phyloP scores from a whole-genome alignment of 2,888 invertebrate species.

The Drosophila leonis region DNA sequence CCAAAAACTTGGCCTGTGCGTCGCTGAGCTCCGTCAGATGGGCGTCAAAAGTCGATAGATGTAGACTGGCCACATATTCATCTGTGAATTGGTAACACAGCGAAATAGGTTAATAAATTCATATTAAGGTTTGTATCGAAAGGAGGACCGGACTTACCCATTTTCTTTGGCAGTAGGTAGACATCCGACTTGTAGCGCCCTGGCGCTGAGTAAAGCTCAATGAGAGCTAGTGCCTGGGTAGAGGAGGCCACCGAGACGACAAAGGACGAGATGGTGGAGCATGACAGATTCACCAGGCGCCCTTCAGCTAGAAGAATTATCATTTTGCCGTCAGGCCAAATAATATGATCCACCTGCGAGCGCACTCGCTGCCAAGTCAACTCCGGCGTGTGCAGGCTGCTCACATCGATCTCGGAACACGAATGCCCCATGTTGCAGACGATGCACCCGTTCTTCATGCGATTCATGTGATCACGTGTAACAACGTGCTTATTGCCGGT shows the following conservation, averaged over 20 bases:
- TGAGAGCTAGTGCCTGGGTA: constrained; percentile 97
- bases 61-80: constrained; percentile 98
- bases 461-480: constrained; percentile 96
- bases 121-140: too few species aligned
- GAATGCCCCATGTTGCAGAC: constrained; percentile 99
- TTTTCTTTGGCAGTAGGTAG: constrained; percentile 98
- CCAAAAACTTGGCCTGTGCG: constrained; percentile 98
- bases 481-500: constrained; percentile 98
- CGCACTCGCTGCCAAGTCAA: constrained; percentile 98
- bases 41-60: constrained; percentile 97
- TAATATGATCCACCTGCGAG: constrained; percentile 98
- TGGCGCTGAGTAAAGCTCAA: constrained; percentile 96
- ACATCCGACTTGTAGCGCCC: constrained; percentile 98
- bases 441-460: constrained; percentile 97
- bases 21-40: constrained; percentile 97
- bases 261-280: constrained; percentile 97
- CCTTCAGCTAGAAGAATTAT: constrained; percentile 97
- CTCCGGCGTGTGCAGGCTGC: constrained; percentile 96
- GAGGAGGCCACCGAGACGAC: constrained; percentile 98
- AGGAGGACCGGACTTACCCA: constrained; percentile 88
- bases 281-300: constrained; percentile 96
- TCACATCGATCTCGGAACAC: constrained; percentile 97
- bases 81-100: constrained; percentile 86
- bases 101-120: background rate
- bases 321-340: constrained; percentile 98